phyloP scores from a whole-genome alignment of 2,113 vertebrate genomes.

The Ophiodon elongatus region DNA sequence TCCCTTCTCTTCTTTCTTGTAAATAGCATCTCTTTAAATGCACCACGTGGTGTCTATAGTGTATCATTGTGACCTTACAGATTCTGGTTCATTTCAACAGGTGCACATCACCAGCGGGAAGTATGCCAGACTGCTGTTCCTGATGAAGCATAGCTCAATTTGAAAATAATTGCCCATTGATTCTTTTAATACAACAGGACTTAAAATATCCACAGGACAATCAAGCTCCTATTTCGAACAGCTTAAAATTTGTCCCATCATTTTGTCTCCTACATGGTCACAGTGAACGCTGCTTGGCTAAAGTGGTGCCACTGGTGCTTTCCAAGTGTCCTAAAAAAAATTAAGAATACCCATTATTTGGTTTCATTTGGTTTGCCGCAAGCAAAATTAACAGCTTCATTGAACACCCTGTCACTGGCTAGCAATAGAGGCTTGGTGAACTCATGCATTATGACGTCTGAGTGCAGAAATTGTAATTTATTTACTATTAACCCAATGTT shows the following conservation, averaged over 20 bases:
- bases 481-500: slow-evolving; percentile 16
- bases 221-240: slow-evolving; percentile 8
- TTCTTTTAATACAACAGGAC: neutral
- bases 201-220: neutral
- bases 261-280: neutral
- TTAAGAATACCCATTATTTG: slow-evolving; percentile 20
- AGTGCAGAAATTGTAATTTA: slow-evolving; percentile 11
- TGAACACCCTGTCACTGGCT: slow-evolving; percentile 30
- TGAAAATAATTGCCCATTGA: neutral
- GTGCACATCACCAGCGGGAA: neutral
- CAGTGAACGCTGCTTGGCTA: neutral
- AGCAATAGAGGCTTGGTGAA: slow-evolving; percentile 31
- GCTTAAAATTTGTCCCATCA: neutral
- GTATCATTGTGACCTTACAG: slow-evolving; percentile 22
- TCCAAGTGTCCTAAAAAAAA: slow-evolving; percentile 5
- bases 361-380: slow-evolving; percentile 36
- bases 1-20: neutral
- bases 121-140: neutral
- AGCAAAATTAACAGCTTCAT: slow-evolving; percentile 31
- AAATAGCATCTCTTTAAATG: neutral
- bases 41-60: neutral
- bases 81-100: slow-evolving; percentile 41
- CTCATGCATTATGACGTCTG: slow-evolving; percentile 27
- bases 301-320: slow-evolving; percentile 4
- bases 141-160: neutral